Base-by-base conservation (phyloP, 2,113 vertebrate species). In the Edolisoma coerulescens region DNA sequence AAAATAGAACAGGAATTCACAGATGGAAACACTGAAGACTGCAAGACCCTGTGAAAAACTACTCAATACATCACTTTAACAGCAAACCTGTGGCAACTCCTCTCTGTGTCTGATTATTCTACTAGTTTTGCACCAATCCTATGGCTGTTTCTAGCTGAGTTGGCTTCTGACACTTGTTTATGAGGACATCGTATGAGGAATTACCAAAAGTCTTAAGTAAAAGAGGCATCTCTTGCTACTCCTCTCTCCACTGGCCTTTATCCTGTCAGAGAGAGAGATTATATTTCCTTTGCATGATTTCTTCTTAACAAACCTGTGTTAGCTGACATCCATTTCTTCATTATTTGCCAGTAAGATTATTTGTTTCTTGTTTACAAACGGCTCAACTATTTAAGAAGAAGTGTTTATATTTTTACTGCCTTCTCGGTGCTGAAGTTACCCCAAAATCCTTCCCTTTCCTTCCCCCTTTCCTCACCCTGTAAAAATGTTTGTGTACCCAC, bases 101-200 rank as follows among this genome's bases (percentile, higher is more conserved):
- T 56, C 74, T 35, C 52, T 65, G 33, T 65, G 20, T 61, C 64
- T 81, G 69, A 61, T 82, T 87, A 87, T 89, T 84, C 35, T 57
- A 57, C 41, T 16, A 49, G 23, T 71, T 93, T 84, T 82, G 57
- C 77, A 82, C 27, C 35, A 52, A 7, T 82, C 84, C 47, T 41
- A 0, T 19, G 27, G 3, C 12, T 0, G 1, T 35, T 87, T 84
- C n/a, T 82, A 44, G 44, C 65, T 56, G 17, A 73, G 8, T 70
- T 56, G 60, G 27, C 9, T 91, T 83, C 78, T 54, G 13, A 33
- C 47, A 18, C 44, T 87, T 87, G 15, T 79, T 93, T 76, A 52
- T 41, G 44, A 75, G 61, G 47, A n/a, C 23, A 5, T 81, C 30
- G 39, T 30, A 30, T 0, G 9, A 73, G 20, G 8, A 23, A 45